A percentile compares a stretch with the other conserved stretches of the same genome.
phyloP scores from a whole-genome alignment of 2,797 vertebrate genomes.

The Tragopan temminckii region DNA sequence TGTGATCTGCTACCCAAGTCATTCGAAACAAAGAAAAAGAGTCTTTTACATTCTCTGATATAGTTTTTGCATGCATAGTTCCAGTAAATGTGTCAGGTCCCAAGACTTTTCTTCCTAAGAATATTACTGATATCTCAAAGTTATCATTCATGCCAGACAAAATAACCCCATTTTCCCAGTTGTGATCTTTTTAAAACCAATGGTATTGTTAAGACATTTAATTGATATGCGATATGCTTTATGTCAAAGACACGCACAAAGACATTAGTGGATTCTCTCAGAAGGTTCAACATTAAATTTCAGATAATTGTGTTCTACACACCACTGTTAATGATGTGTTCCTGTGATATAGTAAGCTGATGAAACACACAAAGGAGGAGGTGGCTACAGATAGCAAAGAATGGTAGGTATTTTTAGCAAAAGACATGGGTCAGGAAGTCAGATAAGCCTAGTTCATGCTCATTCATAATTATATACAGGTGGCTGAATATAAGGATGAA shows the following conservation, averaged over 20 bases:
- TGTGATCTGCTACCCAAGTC: not conserved
- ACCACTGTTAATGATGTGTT: not conserved
- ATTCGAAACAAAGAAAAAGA: not conserved
- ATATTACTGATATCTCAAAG: not conserved
- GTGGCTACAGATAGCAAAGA: not conserved
- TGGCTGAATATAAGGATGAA: not conserved
- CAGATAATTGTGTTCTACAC: not conserved
- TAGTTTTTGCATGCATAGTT: not conserved
- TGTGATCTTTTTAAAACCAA: not conserved
- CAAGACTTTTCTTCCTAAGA: not conserved
- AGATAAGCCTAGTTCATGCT: not conserved
- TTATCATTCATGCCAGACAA: not conserved
- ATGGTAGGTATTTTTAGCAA: accelerated
- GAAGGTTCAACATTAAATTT: not conserved
- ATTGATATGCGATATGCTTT: not conserved
- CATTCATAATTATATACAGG: not conserved
- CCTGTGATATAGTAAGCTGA: not conserved
- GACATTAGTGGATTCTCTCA: not conserved
- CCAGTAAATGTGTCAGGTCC: not conserved
- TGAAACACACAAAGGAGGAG: not conserved
- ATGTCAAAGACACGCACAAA: not conserved
- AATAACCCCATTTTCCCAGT: not conserved
- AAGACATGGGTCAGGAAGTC: not conserved
- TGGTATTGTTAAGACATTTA: not conserved
- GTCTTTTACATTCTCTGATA: not conserved